Percentiles rank a stretch among this genome's conserved stretches.
phyloP scores from a whole-genome alignment of 2,888 invertebrate genomes.

The Cantharis nigra region DNA sequence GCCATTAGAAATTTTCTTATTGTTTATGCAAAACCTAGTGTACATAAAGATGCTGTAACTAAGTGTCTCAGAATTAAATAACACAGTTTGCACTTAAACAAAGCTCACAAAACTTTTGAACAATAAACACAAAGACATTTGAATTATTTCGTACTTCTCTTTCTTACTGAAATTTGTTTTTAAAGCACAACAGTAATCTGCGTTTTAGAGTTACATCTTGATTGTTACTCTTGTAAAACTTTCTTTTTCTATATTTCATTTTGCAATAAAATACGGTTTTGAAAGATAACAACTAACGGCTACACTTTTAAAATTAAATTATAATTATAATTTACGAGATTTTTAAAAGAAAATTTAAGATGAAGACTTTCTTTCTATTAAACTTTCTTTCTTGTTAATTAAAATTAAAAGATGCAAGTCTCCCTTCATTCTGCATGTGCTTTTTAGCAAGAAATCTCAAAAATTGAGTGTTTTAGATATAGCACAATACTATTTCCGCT shows the following conservation, averaged over 20 bases:
- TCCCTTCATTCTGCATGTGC: background rate
- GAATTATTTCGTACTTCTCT: slow-evolving; percentile 39
- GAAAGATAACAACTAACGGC: background rate
- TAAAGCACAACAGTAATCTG: slow-evolving; percentile 27
- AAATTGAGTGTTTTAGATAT: background rate
- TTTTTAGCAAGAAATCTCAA: background rate
- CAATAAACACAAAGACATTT: slow-evolving; percentile 37
- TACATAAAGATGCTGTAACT: slow-evolving; percentile 14
- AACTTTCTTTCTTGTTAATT: background rate
- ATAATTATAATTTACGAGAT: background rate
- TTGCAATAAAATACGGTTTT: slow-evolving; percentile 6
- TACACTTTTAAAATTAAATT: background rate
- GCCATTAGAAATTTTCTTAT: background rate
- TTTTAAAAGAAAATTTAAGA: background rate
- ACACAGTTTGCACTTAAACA: slow-evolving; percentile 37
- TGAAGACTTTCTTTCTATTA: background rate
- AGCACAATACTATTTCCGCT: too few species aligned
- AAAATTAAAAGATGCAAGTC: background rate
- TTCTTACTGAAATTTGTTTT: slow-evolving; percentile 36
- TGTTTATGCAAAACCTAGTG: background rate
- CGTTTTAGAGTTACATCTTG: slow-evolving; percentile 25
- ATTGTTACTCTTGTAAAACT: slow-evolving; percentile 22
- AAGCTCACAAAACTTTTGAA: slow-evolving; percentile 33
- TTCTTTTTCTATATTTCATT: slow-evolving; percentile 4
- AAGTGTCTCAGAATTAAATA: slow-evolving; percentile 31